Evolutionary conservation across 1,140 invertebrate species (phyloP), one percentile per base, ranked within the genome.

Genomic region (Tetramorium parvispinum): DNA sequence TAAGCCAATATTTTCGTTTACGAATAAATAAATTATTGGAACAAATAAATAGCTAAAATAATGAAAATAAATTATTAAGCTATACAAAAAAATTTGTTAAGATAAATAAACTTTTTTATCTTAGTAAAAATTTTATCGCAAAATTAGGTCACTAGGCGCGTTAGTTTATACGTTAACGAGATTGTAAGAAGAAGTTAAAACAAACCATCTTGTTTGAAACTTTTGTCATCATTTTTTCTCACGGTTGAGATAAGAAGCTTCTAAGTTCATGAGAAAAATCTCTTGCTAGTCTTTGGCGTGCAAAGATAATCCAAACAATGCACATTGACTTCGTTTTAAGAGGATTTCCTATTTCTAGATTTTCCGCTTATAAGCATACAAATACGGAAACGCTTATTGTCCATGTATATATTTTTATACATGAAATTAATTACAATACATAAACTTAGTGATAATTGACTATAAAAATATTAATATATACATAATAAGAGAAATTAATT

Each of bases 141-240:
- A 75, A 83, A 59, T 46, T 53, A 71, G 40, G 51, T 71, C 65
- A 24, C 37, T 13, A 51, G n/a, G 43, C 79, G 53, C 43, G 10
- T 70, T 55, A 81, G 24, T 37, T 18, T 46, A n/a, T 46, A 59
- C 21, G 55, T 73, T 82, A 57, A 73, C 68, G 53, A 75, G 79
- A 73, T 83, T n/a, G 53, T 61, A 83, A 75, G 66, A 75, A 75
- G 40, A 73, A 83, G 68, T 73, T 83, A 83, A 83, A 83, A 83
- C n/a, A 83, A 59, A 83, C 79, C 11, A 57, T 82, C 61, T 27
- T 81, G 66, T 59, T 75, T 73, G 27, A 61, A 83, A 83, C 78
- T 81, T 81, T 83, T 73, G 43, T 75, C 79, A 71, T 68, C 51
- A 37, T 11, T 83, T 83, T 49, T 63, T 83, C n/a, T 59, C 68